Evolutionary conservation across 2,888 invertebrate species (phyloP), one percentile per base, ranked within the genome.

Genomic region (Peribatodes rhomboidaria): DNA sequence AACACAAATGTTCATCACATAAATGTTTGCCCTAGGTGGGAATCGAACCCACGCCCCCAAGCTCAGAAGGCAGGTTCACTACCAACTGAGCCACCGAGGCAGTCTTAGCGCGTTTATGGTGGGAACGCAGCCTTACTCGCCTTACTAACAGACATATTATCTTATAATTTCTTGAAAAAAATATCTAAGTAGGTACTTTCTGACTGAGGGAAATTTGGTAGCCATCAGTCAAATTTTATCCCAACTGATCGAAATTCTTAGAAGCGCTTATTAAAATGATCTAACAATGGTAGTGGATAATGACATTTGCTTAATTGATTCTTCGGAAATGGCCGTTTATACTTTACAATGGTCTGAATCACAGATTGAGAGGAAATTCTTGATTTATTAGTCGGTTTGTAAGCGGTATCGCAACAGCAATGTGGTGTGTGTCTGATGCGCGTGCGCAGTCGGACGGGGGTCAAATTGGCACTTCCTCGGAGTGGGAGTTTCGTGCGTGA

Each of bases 381-480:
- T 71, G 66, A 78, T 79, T 78, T 69, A 61, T 60, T 60, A 65
- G 69, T 62, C 49, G 72, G 73, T 68, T 59, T 68, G 67, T 62
- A 68, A 57, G 53, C 52, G 57, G 60, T 41, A 47, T 8, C 9
- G 33, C 50, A 42, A 27, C 14, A 27, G 47, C 47, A 14, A 31
- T 16, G 11, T 31, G 61, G 27, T 27, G 27, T 27, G 27, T 27
- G 27, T 27, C 27, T 60, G 33, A 22, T 44, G 67, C 20, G 63
- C 55, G 50, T 55, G 65, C 44, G 52, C 16, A 14, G 65, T 3
- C 10, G 41, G 50, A 53, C 27, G 50, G 39, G 14, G 56, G n/a
- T 54, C 72, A 75, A 77, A 71, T 73, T 57, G 70, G 47, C 67
- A 65, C 66, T 73, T 79, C 76, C 77, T 67, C 20, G 14, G 68